These are phyloP conservation scores for Artibeus lituratus DNA, from an alignment of 2,797 vertebrate species.

Conservation along the genomic window DNA sequence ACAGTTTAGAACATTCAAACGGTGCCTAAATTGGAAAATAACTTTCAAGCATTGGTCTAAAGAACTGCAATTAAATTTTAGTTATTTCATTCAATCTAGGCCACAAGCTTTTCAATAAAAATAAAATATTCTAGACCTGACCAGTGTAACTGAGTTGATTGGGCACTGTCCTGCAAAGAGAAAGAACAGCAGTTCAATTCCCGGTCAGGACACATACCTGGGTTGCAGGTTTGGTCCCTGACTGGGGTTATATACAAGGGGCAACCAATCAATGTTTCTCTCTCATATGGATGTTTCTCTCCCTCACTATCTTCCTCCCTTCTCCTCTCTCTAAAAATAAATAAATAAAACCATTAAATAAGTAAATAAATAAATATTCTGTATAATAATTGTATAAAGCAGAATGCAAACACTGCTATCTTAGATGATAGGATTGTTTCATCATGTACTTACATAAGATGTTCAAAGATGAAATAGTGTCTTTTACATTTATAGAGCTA, in stretches of 20 bases:
- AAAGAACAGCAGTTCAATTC: background rate
- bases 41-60: conserved; percentile 11
- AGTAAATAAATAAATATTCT: background rate
- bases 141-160: background rate
- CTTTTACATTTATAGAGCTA: conserved; percentile 6
- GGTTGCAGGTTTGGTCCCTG: no score
- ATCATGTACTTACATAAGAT: background rate
- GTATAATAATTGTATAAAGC: background rate
- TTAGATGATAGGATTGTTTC: background rate
- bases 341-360: background rate
- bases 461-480: background rate
- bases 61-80: conserved; percentile 43
- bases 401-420: background rate
- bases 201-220: background rate
- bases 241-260: background rate
- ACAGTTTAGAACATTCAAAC: background rate
- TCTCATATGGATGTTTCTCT: background rate
- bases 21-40: conserved; percentile 5
- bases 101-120: background rate
- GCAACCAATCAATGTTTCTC: background rate
- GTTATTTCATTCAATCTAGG: background rate
- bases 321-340: background rate
- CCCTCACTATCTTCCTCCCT: no score
- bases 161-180: background rate
- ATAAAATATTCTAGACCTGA: background rate